Evolutionary conservation across 1,140 invertebrate species (phyloP).

Genomic region (Cryptotermes secundus): DNA sequence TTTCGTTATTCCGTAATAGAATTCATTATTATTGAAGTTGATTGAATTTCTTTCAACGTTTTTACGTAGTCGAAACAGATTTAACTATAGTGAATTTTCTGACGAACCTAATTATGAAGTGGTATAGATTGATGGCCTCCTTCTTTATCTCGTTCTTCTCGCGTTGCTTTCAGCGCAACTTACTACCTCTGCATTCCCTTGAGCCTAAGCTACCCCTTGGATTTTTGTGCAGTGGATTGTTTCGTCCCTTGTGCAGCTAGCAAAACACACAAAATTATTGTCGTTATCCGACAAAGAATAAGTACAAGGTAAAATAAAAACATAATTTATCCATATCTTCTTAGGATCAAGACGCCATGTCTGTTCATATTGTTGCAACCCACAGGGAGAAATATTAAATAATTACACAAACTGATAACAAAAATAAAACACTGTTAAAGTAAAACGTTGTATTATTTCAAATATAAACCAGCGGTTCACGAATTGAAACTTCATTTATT

Average conservation of each 20-base stretch:
- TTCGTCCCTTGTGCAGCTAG: too few species aligned
- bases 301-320: not conserved
- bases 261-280: not conserved
- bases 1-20: too few species aligned
- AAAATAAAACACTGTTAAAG: conserved; percentile 1
- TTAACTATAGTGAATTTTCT: not conserved
- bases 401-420: conserved; percentile 1
- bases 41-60: too few species aligned
- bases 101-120: not conserved
- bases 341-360: not conserved
- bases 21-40: too few species aligned
- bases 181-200: not conserved
- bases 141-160: not conserved
- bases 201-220: not conserved
- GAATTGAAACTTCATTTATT: too few species aligned
- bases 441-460: not conserved
- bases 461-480: too few species aligned
- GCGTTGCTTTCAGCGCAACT: not conserved
- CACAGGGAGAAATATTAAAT: not conserved
- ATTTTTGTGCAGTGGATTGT: too few species aligned
- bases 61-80: too few species aligned
- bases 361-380: conserved; percentile 12
- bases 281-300: not conserved
- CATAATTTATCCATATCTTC: not conserved
- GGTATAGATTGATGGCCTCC: not conserved